phyloP scores from a whole-genome alignment of 2,113 vertebrate species.

The Solenodon paradoxus region DNA sequence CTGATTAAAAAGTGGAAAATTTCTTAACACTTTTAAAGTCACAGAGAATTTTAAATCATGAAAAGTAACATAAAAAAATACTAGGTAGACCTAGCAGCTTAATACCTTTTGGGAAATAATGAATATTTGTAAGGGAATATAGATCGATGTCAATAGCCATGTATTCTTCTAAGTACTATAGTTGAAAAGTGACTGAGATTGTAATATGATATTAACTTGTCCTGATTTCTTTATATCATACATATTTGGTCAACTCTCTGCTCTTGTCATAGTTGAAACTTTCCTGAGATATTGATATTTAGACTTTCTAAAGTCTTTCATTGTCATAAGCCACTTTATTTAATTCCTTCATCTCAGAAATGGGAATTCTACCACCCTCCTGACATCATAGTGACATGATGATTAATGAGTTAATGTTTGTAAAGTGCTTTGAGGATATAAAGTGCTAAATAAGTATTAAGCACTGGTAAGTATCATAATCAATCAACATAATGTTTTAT shows the following conservation, averaged over 20 bases:
- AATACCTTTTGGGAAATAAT: background rate
- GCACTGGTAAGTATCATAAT: slow-evolving; percentile 55
- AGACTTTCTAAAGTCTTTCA: slow-evolving; percentile 45
- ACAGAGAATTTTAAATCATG: background rate
- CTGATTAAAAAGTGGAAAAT: background rate
- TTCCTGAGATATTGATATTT: slow-evolving; percentile 19
- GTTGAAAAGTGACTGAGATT: background rate
- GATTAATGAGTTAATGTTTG: slow-evolving; percentile 73
- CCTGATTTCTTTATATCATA: background rate
- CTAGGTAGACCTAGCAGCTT: background rate
- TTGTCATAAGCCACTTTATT: slow-evolving; percentile 63
- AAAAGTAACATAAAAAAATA: background rate
- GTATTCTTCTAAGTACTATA: background rate
- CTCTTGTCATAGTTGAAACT: background rate
- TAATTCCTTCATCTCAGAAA: slow-evolving; percentile 74
- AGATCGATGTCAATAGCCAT: background rate
- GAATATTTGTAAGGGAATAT: background rate
- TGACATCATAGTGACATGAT: slow-evolving; percentile 64
- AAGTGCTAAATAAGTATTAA: slow-evolving; percentile 72
- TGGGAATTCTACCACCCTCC: slow-evolving; percentile 59
- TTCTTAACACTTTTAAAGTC: background rate
- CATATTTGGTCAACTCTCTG: background rate
- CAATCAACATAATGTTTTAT: slow-evolving; percentile 66
- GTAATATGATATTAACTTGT: background rate
- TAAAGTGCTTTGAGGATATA: slow-evolving; percentile 68